Conservation (phyloP, 1,140 invertebrate species). For the Calliopsis andreniformis region DNA sequence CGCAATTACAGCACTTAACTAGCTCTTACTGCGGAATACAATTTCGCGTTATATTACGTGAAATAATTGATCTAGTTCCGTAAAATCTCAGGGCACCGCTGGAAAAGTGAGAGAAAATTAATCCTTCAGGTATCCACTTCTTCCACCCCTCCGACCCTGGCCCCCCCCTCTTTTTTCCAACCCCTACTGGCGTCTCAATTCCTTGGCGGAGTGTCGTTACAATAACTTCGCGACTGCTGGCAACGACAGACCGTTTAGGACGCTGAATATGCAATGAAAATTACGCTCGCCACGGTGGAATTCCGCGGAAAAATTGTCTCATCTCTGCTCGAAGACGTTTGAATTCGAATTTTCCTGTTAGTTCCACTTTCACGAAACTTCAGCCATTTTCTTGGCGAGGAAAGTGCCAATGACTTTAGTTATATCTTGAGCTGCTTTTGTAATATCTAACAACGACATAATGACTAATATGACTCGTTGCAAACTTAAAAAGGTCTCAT, state of each 20-base stretch:
- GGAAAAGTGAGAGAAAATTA: constrained; percentile 64
- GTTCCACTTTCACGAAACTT: background rate
- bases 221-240: constrained; percentile 70
- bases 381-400: background rate
- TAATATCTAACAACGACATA: too few relatives aligned
- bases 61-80: constrained; percentile 52
- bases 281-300: constrained; percentile 47
- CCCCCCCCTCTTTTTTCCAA: constrained; percentile 11
- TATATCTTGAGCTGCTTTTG: too few relatives aligned
- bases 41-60: constrained; percentile 42
- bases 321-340: background rate
- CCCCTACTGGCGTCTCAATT: constrained; percentile 34
- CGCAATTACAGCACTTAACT: constrained; percentile 39
- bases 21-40: constrained; percentile 30
- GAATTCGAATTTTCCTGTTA: background rate
- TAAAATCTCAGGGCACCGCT: constrained; percentile 29
- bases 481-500: too few relatives aligned
- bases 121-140: constrained; percentile 44
- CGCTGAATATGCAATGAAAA: constrained; percentile 70
- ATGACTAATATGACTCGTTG: too few relatives aligned
- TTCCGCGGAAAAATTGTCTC: constrained; percentile 22
- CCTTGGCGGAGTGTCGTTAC: constrained; percentile 53
- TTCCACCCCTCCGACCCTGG: background rate
- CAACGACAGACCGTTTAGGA: constrained; percentile 65
- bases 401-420: too few relatives aligned